These are phyloP conservation scores for Picathartes gymnocephalus DNA, from an alignment of 2,113 vertebrate genomes.

Conservation along the genomic window DNA sequence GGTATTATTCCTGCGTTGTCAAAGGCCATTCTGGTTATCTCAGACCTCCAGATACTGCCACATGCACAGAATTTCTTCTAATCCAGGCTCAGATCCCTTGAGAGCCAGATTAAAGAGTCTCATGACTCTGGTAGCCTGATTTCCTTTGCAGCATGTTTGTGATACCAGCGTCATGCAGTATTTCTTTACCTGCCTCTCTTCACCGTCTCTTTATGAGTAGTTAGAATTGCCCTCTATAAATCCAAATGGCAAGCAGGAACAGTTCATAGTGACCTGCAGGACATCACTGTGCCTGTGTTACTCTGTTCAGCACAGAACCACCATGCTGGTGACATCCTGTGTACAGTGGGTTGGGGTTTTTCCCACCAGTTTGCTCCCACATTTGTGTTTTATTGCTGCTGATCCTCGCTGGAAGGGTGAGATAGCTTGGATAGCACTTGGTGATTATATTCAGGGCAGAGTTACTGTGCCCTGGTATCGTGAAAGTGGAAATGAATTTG, in stretches of 20 bases:
- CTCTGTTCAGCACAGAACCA: neutral
- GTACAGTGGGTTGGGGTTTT: neutral
- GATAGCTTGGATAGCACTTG: neutral
- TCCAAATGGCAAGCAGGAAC: neutral
- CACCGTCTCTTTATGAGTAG: neutral
- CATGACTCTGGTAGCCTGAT: neutral
- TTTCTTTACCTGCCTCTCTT: neutral
- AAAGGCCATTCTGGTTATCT: neutral
- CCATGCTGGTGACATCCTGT: neutral
- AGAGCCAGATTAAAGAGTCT: neutral
- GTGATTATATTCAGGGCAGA: neutral
- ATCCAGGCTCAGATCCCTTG: neutral
- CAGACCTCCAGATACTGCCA: neutral
- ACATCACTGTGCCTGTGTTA: neutral
- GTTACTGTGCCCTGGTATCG: neutral
- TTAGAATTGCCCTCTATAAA: neutral
- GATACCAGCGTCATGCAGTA: neutral
- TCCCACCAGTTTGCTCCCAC: neutral
- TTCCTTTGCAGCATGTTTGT: neutral
- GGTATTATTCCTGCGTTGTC: neutral
- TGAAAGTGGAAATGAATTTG: neutral
- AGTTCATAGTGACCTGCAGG: neutral
- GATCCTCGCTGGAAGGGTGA: neutral
- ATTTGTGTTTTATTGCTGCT: neutral
- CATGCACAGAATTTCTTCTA: neutral